These are phyloP conservation scores for Aphis craccivora DNA, from an alignment of 1,140 invertebrate species.

Conservation along the genomic window DNA sequence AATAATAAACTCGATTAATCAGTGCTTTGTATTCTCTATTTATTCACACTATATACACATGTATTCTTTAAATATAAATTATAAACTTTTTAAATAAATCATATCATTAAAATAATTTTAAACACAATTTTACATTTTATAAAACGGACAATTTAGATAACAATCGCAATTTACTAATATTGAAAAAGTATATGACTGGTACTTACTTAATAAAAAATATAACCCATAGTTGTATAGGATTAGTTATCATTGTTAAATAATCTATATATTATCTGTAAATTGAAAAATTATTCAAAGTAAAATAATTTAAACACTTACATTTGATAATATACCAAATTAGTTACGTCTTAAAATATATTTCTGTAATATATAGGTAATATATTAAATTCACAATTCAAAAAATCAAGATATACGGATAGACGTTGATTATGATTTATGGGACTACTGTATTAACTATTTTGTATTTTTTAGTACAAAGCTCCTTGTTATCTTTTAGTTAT, in stretches of 20 bases:
- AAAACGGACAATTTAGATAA: not conserved
- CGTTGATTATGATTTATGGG: not conserved
- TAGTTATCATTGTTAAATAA: not conserved
- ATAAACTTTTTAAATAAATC: not conserved
- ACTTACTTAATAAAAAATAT: not conserved
- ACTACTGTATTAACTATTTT: not conserved
- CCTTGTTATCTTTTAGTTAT: not conserved
- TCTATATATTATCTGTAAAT: not conserved
- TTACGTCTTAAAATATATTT: not conserved
- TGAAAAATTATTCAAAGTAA: not conserved
- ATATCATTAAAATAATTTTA: conserved; percentile 9
- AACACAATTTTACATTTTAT: not conserved
- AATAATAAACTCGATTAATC: not conserved
- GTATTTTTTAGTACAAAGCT: not conserved
- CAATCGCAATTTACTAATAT: not conserved
- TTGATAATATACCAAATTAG: not conserved
- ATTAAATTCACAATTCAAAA: not conserved
- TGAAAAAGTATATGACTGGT: not conserved
- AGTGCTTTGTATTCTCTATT: not conserved
- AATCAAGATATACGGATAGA: not conserved
- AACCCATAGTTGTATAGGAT: not conserved
- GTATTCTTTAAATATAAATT: not conserved
- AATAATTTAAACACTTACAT: not conserved
- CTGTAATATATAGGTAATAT: not conserved
- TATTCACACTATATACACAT: not conserved